Evolutionary conservation across 2,797 vertebrate species (phyloP).

Genomic region (Rhincodon typus): DNA sequence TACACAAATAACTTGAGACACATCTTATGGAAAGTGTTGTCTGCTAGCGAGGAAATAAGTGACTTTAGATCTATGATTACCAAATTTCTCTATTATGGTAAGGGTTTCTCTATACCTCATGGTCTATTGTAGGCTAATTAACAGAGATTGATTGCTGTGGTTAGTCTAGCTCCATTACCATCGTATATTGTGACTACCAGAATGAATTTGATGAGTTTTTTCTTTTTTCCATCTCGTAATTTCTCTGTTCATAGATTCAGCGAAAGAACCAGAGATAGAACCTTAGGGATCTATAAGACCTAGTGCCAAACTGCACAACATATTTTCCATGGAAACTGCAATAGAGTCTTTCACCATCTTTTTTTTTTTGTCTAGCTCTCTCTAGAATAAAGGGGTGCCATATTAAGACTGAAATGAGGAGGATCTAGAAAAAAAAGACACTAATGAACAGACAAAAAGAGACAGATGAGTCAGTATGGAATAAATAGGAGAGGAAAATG

Average conservation of each 20-base stretch:
- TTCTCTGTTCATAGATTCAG: not conserved
- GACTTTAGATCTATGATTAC: not conserved
- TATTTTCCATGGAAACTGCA: not conserved
- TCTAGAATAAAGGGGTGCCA: not conserved
- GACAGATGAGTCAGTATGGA: not conserved
- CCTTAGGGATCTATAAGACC: not conserved
- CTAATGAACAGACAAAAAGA: not conserved
- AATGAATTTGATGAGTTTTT: not conserved
- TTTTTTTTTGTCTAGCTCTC: not conserved
- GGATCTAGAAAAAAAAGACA: not conserved
- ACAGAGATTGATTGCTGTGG: not conserved
- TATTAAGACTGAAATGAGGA: not conserved
- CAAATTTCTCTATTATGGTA: not conserved
- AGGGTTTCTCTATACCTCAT: not conserved
- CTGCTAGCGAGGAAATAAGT: not conserved
- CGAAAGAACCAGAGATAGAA: not conserved
- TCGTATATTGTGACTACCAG: not conserved
- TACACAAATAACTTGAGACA: not conserved
- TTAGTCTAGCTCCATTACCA: not conserved
- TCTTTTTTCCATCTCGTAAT: not conserved
- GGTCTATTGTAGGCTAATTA: not conserved
- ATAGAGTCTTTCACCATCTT: not conserved
- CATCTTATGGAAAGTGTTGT: not conserved
- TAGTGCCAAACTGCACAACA: not conserved
- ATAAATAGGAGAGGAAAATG: not conserved